Evolutionary conservation across 30 jellyfish, hydroid and myxozoan species (phyloP).

Genomic region (Chironex yamaguchii): DNA sequence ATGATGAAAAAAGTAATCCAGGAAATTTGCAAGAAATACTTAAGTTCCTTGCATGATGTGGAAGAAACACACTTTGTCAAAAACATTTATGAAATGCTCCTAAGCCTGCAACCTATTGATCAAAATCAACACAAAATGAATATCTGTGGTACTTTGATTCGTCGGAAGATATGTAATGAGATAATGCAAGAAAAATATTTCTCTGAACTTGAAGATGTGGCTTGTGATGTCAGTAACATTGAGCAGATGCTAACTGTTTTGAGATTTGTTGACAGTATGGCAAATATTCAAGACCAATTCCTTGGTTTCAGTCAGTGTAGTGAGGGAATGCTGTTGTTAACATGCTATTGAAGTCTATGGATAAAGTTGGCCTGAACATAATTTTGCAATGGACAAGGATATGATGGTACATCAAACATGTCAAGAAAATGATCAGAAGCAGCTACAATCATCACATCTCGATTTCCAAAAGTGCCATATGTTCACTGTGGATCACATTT

Average conservation of each 20-base stretch:
- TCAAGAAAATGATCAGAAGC: slow-evolving; percentile 64
- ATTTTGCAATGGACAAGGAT: slow-evolving; percentile 74
- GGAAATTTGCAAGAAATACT: slow-evolving; percentile 20
- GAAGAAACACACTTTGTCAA: slow-evolving; percentile 1
- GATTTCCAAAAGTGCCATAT: slow-evolving; percentile 49
- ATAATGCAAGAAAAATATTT: not conserved
- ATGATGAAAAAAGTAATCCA: not conserved
- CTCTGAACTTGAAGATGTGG: slow-evolving; percentile 35
- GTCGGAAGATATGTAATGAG: not conserved
- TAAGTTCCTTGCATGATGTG: not conserved
- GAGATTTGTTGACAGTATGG: slow-evolving; percentile 38
- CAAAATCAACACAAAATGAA: slow-evolving; percentile 26
- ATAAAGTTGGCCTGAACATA: slow-evolving; percentile 41
- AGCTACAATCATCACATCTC: slow-evolving; percentile 16
- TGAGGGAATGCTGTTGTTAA: slow-evolving; percentile 63
- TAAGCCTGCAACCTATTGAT: slow-evolving; percentile 39
- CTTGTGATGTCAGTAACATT: not conserved
- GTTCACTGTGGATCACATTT: slow-evolving; percentile 68
- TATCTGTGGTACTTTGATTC: slow-evolving; percentile 2
- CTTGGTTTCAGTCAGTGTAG: slow-evolving; percentile 71
- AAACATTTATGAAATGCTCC: slow-evolving; percentile 14
- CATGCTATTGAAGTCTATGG: slow-evolving; percentile 26
- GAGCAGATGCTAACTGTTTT: slow-evolving; percentile 44
- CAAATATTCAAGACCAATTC: slow-evolving; percentile 73
- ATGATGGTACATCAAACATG: slow-evolving; percentile 82